Base-by-base conservation (phyloP, 2,888 invertebrate species). In the Trichopria drosophilae region DNA sequence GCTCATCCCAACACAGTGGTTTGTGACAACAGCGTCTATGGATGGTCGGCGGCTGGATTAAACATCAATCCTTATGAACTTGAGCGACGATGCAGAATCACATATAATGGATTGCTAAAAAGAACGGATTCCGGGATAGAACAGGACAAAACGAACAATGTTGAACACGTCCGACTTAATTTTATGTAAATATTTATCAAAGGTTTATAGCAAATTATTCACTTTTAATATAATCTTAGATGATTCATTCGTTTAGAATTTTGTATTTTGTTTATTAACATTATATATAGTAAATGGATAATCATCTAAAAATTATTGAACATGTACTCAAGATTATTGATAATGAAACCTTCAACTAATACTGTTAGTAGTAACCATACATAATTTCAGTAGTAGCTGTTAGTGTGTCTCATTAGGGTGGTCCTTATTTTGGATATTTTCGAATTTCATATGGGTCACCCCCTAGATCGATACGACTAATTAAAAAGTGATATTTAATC, bases 71-170 rank as follows among this genome's bases (percentile, higher is more conserved):
- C 82, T 29, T 61, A 86, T 32, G 83, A 87, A 62, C 81, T 84
- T 0, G 79, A 82, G 65, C 72, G 73, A 51, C 78, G 80, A 47
- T 80, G 86, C 77, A 79, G 87, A 63, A 77, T 90, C 13, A 72
- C 82, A 22, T 90, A 80, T 69, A 88, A 86, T 69, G 90, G 90
- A 1, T 71, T 85, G n/a, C 70, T 89, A 35, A 80, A 77, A 62
- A 72, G 77, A 36, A 13, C 16, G 9, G 23, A 49, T 10, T 5
- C 24, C 36, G 31, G 29, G 6, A n/a, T n/a, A n/a, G n/a, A n/a
- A n/a, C n/a, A n/a, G n/a, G 59, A 61, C 19, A 57, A 77, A 53
- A 76, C 75, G 2, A 76, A 73, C 39, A 66, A 70, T 19, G 55
- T 77, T 4, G 73, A 77, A 58, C 80, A 80, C 60, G 71, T 80